phyloP scores from a whole-genome alignment of 2,797 vertebrate species.

The Coendou prehensilis region DNA sequence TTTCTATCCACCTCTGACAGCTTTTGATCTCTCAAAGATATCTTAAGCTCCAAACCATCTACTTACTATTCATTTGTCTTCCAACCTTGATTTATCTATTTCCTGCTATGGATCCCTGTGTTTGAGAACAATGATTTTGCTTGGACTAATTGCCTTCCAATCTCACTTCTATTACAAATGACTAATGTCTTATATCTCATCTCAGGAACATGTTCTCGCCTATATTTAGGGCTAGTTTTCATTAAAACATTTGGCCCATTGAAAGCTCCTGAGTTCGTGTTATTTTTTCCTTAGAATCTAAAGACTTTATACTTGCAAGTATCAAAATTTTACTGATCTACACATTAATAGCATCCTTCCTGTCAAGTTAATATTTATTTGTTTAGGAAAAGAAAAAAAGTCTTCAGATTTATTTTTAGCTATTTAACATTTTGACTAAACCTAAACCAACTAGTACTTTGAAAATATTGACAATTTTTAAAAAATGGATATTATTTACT shows the following conservation, averaged over 20 bases:
- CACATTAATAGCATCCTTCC: not conserved
- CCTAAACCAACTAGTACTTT: not conserved
- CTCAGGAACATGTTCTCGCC: not conserved
- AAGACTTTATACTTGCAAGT: slow-evolving; percentile 4
- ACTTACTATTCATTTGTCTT: not conserved
- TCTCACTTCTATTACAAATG: not conserved
- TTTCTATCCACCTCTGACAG: not conserved
- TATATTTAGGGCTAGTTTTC: slow-evolving; percentile 4
- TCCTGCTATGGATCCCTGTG: slow-evolving; percentile 16
- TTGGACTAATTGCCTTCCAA: not conserved
- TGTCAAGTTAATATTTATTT: not conserved
- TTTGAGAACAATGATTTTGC: not conserved
- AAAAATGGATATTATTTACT: not conserved
- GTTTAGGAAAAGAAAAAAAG: not conserved
- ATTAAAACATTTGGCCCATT: slow-evolving; percentile 7
- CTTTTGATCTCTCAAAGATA: not conserved
- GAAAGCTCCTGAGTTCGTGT: not conserved
- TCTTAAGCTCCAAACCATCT: not conserved
- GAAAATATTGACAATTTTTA: slow-evolving; percentile 35
- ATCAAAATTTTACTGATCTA: not conserved
- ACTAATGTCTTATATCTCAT: not conserved
- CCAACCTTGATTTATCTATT: not conserved
- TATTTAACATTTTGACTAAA: slow-evolving; percentile 37
- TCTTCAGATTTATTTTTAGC: slow-evolving; percentile 11
- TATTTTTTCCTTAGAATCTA: slow-evolving; percentile 25